Evolutionary conservation across 2,113 vertebrate genomes (phyloP).

Genomic region (Myanophis thanlyinensis): DNA sequence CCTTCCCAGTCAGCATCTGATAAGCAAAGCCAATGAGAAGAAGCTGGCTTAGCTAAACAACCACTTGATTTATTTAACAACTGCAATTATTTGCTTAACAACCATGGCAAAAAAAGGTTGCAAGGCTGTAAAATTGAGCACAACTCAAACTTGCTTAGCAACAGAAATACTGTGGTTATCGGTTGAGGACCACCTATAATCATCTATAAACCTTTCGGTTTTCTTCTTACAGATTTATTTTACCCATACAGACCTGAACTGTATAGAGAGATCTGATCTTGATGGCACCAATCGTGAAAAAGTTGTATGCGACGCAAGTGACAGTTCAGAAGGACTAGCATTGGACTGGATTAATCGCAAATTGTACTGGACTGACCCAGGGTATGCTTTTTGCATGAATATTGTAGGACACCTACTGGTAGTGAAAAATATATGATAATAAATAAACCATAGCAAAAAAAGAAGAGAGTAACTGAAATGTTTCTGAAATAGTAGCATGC

Average conservation of each 20-base stretch:
- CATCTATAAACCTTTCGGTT: not conserved
- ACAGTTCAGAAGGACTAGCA: conserved; percentile 79
- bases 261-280: conserved; percentile 83
- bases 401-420: conserved; percentile 18
- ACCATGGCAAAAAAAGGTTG: not conserved
- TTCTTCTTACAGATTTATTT: conserved; percentile 47
- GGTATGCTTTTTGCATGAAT: conserved; percentile 66
- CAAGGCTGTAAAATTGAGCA: not conserved
- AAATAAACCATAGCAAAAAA: conserved; percentile 35
- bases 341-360: conserved; percentile 87
- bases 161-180: not conserved
- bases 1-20: not conserved
- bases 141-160: not conserved
- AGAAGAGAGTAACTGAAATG: conserved; percentile 36
- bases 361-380: conserved; percentile 90
- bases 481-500: conserved; percentile 21
- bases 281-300: conserved; percentile 77
- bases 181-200: not conserved
- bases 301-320: conserved; percentile 72
- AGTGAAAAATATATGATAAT: conserved; percentile 23
- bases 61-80: not conserved
- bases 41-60: not conserved
- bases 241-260: conserved; percentile 77
- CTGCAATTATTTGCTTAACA: not conserved
- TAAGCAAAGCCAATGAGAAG: not conserved